Evolutionary conservation across 1,140 invertebrate species (phyloP).

Genomic region (Pomacea maculata): DNA sequence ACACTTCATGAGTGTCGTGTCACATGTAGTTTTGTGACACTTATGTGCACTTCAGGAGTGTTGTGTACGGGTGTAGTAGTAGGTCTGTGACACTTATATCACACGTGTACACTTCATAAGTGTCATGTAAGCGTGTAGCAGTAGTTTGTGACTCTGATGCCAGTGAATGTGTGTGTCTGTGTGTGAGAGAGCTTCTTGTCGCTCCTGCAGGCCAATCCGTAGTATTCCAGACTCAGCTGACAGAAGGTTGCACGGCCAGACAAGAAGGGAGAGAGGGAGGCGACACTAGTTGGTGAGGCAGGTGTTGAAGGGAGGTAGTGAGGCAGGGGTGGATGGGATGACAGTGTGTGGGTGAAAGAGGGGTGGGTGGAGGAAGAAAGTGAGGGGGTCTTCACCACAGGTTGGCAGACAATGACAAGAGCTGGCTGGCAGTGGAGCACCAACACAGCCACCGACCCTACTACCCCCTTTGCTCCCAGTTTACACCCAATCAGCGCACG

Average conservation of each 20-base stretch:
- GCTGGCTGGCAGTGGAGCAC: not conserved
- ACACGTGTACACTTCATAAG: not conserved
- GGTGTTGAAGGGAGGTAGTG: not conserved
- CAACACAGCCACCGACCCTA: not conserved
- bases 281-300: not conserved
- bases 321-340: not conserved
- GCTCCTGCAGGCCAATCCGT: not conserved
- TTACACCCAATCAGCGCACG: not conserved
- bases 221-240: not conserved
- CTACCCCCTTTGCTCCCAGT: not conserved
- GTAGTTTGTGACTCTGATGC: not conserved
- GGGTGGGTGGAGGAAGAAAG: too few relatives aligned
- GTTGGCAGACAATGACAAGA: not conserved
- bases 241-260: not conserved
- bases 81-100: not conserved
- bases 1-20: not conserved
- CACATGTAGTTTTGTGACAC: not conserved
- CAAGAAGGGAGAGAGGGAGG: not conserved
- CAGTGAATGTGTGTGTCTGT: not conserved
- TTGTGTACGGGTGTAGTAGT: not conserved
- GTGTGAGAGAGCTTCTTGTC: not conserved
- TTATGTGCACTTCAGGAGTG: not conserved
- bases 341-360: too few relatives aligned
- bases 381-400: too few relatives aligned
- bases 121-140: not conserved